These are phyloP conservation scores for Pandemis heparana DNA, from an alignment of 2,888 invertebrate species.

Conservation along the genomic window DNA sequence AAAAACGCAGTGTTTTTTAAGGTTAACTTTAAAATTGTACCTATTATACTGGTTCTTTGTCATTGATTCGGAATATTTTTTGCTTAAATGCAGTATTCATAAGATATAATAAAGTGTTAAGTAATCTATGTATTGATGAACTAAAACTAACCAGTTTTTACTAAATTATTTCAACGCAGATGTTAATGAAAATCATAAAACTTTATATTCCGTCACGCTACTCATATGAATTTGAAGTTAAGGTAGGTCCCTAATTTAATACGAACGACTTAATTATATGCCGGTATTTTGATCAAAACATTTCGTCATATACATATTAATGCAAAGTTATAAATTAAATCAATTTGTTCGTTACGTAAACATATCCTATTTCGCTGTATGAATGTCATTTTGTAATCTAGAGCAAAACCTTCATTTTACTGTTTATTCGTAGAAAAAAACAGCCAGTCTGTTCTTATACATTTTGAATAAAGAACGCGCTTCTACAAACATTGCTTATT, in stretches of 20 bases:
- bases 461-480: constrained; percentile 72
- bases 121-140: constrained; percentile 28
- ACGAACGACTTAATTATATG: constrained; percentile 13
- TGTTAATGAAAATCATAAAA: constrained; percentile 41
- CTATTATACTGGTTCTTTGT: neutral
- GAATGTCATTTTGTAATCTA: neutral
- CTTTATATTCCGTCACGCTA: constrained; percentile 27
- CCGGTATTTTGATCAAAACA: constrained; percentile 31
- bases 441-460: constrained; percentile 56
- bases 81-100: constrained; percentile 16
- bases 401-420: neutral
- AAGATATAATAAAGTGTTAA: constrained; percentile 9
- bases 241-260: constrained; percentile 38
- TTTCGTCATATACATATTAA: constrained; percentile 29
- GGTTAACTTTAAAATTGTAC: too few species aligned
- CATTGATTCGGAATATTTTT: too few species aligned
- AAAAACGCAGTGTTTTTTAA: constrained; percentile 3
- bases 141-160: constrained; percentile 25
- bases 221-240: constrained; percentile 33
- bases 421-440: constrained; percentile 35
- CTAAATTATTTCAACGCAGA: constrained; percentile 6
- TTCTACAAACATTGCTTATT: constrained; percentile 73
- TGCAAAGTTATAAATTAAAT: constrained; percentile 17
- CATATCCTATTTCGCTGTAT: neutral
- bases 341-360: constrained; percentile 24